These are phyloP conservation scores for Melipona bicolor DNA, from an alignment of 2,888 invertebrate species.

Conservation along the genomic window DNA sequence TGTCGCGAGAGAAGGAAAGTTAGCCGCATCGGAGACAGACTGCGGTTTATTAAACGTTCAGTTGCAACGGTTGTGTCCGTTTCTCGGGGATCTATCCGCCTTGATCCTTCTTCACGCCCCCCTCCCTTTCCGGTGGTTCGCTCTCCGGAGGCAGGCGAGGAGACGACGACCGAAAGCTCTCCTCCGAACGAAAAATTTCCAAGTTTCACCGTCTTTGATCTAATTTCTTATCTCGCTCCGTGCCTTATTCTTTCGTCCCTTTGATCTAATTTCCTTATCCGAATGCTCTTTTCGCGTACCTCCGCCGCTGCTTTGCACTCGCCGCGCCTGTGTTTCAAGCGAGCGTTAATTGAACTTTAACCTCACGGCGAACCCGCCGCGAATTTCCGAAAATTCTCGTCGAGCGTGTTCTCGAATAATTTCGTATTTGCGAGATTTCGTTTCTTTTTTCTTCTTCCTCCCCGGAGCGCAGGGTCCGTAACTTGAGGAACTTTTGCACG, in stretches of 20 bases:
- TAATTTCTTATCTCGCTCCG: not conserved
- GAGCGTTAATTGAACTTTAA: not conserved
- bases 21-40: constrained; percentile 61
- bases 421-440: not conserved
- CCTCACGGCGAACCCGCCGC: not conserved
- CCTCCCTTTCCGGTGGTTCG: not conserved
- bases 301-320: not conserved
- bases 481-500: constrained; percentile 1
- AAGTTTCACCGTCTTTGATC: not conserved
- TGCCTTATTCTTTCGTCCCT: not conserved
- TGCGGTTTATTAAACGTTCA: constrained; percentile 69
- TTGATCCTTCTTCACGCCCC: not conserved
- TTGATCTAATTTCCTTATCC: not conserved
- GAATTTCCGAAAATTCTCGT: no score
- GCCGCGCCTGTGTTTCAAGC: not conserved
- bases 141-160: no score
- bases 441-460: not conserved
- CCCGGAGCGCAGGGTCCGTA: not conserved
- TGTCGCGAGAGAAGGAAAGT: constrained; percentile 68
- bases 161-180: no score
- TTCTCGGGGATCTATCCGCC: not conserved
- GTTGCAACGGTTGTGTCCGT: constrained; percentile 18
- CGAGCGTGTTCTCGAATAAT: no score
- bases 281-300: not conserved
- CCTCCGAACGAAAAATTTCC: not conserved